These are phyloP conservation scores for Drosophila subpulchrella DNA, from an alignment of 1,140 invertebrate genomes.

Conservation along the genomic window DNA sequence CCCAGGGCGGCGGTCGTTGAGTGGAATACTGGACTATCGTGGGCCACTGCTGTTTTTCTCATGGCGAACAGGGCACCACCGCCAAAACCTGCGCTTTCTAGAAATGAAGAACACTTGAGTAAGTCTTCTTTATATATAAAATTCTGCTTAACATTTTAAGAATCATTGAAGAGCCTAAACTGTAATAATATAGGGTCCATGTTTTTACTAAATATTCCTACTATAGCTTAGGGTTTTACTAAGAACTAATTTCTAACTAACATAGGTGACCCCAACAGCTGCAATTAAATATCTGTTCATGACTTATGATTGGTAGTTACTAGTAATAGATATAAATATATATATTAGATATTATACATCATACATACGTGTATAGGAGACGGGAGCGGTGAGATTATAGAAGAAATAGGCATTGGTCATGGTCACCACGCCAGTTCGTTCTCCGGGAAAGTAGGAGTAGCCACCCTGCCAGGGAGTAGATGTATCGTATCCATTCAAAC, in stretches of 20 bases:
- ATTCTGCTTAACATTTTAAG: no score
- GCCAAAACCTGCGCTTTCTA: not conserved
- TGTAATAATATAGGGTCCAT: no score
- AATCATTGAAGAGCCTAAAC: no score
- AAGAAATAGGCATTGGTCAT: conserved; percentile 78
- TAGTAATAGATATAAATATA: no score
- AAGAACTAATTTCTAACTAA: no score
- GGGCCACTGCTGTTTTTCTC: conserved; percentile 37
- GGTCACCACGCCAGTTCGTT: conserved; percentile 70
- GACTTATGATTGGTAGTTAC: no score
- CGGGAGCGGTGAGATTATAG: conserved; percentile 67
- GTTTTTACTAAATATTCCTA: not conserved
- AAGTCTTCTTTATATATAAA: not conserved
- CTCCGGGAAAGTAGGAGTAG: conserved; percentile 75
- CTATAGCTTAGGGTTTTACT: no score
- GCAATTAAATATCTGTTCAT: no score
- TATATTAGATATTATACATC: not conserved
- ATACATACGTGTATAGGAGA: conserved; percentile 35
- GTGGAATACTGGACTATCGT: not conserved
- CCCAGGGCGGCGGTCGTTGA: conserved; percentile 8
- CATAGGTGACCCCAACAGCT: no score
- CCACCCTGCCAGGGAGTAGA: conserved; percentile 75
- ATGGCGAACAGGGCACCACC: conserved; percentile 13
- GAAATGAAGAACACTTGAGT: not conserved
- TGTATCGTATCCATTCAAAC: conserved; percentile 71